Evolutionary conservation across 2,113 vertebrate species (phyloP).

Genomic region (Phalacrocorax carbo): DNA sequence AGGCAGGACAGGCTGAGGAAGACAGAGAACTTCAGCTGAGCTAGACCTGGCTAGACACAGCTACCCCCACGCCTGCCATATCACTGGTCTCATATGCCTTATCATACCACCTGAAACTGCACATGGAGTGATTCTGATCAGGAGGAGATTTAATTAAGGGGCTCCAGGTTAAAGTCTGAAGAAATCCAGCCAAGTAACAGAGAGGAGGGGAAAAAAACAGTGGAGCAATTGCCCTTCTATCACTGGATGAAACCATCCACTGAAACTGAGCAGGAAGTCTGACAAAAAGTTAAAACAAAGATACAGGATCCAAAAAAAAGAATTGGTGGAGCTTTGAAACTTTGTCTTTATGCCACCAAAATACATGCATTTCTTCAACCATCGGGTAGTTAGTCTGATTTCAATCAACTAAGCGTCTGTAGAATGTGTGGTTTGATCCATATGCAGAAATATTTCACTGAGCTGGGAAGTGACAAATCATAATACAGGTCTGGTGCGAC

Average conservation of each 20-base stretch:
- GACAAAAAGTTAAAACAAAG: not conserved
- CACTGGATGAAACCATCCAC: not conserved
- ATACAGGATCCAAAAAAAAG: rapidly evolving
- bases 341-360: not conserved
- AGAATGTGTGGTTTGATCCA: not conserved
- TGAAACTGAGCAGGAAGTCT: not conserved
- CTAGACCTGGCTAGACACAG: not conserved
- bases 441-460: not conserved
- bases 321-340: not conserved
- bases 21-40: not conserved
- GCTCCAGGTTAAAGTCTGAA: not conserved
- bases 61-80: not conserved
- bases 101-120: not conserved
- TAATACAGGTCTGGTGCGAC: not conserved
- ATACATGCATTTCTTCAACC: not conserved
- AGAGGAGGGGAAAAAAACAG: not conserved
- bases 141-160: not conserved
- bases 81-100: not conserved
- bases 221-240: not conserved
- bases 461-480: not conserved
- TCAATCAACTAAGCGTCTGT: not conserved
- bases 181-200: not conserved
- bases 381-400: not conserved
- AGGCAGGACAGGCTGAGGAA: not conserved
- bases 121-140: not conserved